phyloP scores from a whole-genome alignment of 2,113 vertebrate species.

The Thalassarche chlororhynchos region DNA sequence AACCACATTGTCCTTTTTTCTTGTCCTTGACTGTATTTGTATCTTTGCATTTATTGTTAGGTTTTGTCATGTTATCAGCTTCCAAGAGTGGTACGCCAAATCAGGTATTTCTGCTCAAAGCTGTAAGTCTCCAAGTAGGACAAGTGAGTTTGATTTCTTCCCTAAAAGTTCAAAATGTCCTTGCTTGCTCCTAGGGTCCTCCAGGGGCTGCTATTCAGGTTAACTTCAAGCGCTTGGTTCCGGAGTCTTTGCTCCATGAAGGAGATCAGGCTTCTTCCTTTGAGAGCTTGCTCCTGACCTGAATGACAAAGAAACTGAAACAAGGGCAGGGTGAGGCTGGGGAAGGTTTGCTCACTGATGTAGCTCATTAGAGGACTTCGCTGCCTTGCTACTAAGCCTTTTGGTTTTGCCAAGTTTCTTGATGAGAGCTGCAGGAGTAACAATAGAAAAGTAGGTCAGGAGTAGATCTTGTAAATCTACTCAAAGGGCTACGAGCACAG shows the following conservation, averaged over 20 bases:
- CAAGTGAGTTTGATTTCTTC: not conserved
- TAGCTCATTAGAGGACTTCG: not conserved
- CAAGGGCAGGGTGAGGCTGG: not conserved
- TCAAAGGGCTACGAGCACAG: not conserved
- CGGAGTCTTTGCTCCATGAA: not conserved
- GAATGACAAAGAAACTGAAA: conserved; percentile 36
- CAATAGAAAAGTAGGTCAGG: conserved; percentile 51
- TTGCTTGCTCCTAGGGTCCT: not conserved
- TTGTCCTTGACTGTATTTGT: not conserved
- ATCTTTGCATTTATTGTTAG: not conserved
- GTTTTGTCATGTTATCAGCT: not conserved
- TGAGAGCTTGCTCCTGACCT: conserved; percentile 11
- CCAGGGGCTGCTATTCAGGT: not conserved
- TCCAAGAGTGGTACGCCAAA: not conserved
- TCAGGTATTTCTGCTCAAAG: not conserved
- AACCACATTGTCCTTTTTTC: not conserved
- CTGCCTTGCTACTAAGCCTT: conserved; percentile 9
- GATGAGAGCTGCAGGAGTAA: conserved; percentile 14
- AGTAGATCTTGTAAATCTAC: conserved; percentile 22
- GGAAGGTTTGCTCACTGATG: conserved; percentile 11
- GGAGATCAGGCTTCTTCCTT: conserved; percentile 9
- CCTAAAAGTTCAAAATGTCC: not conserved
- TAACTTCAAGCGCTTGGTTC: not conserved
- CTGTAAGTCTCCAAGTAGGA: not conserved
- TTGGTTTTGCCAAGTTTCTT: conserved; percentile 47